These are phyloP conservation scores for Heliconius melpomene DNA, from an alignment of 1,140 invertebrate species.

Conservation along the genomic window DNA sequence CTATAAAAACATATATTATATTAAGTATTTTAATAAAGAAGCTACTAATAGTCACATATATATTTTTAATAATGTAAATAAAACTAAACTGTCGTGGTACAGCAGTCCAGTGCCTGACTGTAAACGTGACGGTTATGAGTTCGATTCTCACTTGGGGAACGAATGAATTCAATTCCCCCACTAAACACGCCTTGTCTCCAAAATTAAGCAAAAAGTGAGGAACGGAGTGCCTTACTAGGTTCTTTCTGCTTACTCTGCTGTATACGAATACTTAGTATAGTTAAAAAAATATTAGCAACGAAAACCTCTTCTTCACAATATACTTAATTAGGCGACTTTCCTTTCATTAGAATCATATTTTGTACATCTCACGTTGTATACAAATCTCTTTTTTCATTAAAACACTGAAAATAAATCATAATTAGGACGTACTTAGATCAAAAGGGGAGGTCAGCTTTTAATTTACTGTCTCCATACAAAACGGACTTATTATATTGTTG, in stretches of 20 bases:
- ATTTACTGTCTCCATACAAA: constrained; percentile 6
- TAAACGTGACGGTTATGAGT: too few relatives aligned
- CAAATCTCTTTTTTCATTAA: background rate
- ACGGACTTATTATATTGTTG: constrained; percentile 22
- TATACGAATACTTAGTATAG: background rate
- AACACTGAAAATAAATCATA: background rate
- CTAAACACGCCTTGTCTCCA: background rate
- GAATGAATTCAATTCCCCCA: too few relatives aligned
- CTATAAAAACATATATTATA: too few relatives aligned
- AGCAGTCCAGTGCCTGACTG: too few relatives aligned
- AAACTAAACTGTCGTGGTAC: too few relatives aligned
- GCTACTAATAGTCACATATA: too few relatives aligned
- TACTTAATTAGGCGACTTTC: background rate
- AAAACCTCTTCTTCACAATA: too few relatives aligned
- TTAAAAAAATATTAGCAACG: background rate
- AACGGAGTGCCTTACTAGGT: background rate
- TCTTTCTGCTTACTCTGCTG: background rate
- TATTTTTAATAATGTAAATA: too few relatives aligned
- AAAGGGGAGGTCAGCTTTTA: background rate
- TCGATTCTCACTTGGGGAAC: too few relatives aligned
- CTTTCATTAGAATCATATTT: background rate
- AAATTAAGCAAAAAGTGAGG: background rate
- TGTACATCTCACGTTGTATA: background rate
- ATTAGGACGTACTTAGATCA: background rate
- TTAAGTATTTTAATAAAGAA: too few relatives aligned